Evolutionary conservation across 2,888 invertebrate species (phyloP), one percentile per base, ranked within the genome.

Genomic region (Diaperis boleti): DNA sequence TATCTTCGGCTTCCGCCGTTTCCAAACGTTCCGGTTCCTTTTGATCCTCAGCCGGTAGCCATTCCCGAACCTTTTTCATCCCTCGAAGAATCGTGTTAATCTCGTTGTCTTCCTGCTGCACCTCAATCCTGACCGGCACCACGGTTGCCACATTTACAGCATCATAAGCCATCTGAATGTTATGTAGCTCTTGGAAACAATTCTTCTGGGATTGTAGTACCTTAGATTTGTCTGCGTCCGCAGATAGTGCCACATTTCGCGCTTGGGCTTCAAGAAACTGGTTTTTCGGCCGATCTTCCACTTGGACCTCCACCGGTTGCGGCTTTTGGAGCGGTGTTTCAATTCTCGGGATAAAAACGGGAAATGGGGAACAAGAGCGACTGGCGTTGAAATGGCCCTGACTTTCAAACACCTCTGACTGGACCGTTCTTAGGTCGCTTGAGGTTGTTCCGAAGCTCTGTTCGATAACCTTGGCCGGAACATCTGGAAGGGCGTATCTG

Each of bases 361-460:
- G 68, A 62, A 72, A 74, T 1, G 80, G 80, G 0, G 80, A 79
- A 57, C 69, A 73, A 0, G 78, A 73, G 49, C 78, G 68, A 29
- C 74, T 73, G 1, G 80, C 80, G 60, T 78, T 78, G 60, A 78
- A 81, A 65, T 81, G 81, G 0, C 81, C 81, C 61, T 79, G 76
- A 59, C 79, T 79, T 70, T 80, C 79, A 61, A 81, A 81, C 3
- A 79, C 72, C 69, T 80, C 78, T 1, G 79, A 78, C 64, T 80
- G 80, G 5, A 81, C 42, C 1, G 75, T 76, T 22, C 76, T 69
- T 8, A 76, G 33, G 15, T 73, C 65, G 3, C 68, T 45, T n/a
- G 22, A 22, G 3, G 72, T 45, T 1, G 72, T 69, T 3, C 70
- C 33, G 8, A 66, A 77, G 3, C 64, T 59, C 22, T 74, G 69